A percentile compares a stretch with the other conserved stretches of the same genome.
These are phyloP conservation scores for Podocnemis expansa DNA, from an alignment of 2,113 vertebrate species.

Conservation along the genomic window DNA sequence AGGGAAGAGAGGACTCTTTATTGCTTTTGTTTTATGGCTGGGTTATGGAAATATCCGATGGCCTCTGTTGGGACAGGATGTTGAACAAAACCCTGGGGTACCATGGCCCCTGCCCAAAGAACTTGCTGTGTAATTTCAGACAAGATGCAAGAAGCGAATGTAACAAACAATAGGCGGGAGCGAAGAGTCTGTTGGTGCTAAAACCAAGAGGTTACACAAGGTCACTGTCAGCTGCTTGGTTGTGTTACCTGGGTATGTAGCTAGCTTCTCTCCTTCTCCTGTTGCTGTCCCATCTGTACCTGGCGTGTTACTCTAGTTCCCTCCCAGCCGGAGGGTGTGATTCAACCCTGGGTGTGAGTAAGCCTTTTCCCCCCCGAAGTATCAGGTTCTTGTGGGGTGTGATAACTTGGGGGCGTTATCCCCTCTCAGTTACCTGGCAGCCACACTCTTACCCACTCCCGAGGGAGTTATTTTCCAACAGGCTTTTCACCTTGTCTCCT, in stretches of 20 bases:
- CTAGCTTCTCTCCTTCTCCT: not conserved
- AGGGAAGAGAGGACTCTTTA: not conserved
- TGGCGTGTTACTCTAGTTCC: not conserved
- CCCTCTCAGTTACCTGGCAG: not conserved
- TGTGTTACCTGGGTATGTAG: not conserved
- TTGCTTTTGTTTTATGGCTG: not conserved
- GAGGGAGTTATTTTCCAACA: too few species aligned
- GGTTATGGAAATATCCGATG: not conserved
- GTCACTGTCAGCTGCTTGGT: not conserved
- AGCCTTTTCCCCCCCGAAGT: not conserved
- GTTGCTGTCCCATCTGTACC: not conserved
- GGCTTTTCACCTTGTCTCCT: not conserved
- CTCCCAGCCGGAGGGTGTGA: not conserved
- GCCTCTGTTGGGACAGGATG: not conserved
- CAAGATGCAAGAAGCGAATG: not conserved
- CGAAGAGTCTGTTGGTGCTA: not conserved
- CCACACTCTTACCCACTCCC: not conserved
- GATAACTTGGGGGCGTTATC: not conserved
- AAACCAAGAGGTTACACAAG: not conserved
- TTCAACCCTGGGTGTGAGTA: not conserved
- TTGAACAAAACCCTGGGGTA: not conserved
- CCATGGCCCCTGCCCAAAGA: not conserved
- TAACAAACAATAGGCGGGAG: not conserved
- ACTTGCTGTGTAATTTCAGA: not conserved
- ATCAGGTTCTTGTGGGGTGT: not conserved